These are phyloP conservation scores for Athalia cordata DNA, from an alignment of 2,888 invertebrate genomes.

Conservation along the genomic window DNA sequence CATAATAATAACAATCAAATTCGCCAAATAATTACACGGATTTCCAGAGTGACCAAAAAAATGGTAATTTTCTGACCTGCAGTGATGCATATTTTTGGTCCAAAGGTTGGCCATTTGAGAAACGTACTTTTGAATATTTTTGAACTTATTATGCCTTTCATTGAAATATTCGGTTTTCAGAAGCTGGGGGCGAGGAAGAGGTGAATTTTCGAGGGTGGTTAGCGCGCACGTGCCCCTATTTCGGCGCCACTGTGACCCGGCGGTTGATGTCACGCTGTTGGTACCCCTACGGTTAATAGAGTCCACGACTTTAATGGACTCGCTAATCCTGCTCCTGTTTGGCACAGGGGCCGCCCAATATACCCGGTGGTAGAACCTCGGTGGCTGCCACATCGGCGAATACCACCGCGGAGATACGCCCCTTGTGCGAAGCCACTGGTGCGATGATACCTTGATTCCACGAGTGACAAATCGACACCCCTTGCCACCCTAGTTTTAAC, in stretches of 20 bases:
- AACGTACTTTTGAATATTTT: neutral
- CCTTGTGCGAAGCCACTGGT: slow-evolving; percentile 70
- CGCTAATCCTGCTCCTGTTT: slow-evolving; percentile 73
- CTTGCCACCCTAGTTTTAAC: slow-evolving; percentile 49
- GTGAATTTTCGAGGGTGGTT: slow-evolving; percentile 1
- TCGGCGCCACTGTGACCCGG: slow-evolving; percentile 64
- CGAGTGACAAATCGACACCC: slow-evolving; percentile 69
- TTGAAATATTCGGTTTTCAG: neutral
- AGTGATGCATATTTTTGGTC: no score
- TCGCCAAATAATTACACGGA: neutral
- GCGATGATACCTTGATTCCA: slow-evolving; percentile 70
- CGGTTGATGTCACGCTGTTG: slow-evolving; percentile 72
- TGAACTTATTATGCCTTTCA: neutral
- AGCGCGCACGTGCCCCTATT: slow-evolving; percentile 22
- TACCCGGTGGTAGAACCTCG: slow-evolving; percentile 48
- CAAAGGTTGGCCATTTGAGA: neutral
- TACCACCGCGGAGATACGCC: slow-evolving; percentile 63
- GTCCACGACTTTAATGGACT: slow-evolving; percentile 74
- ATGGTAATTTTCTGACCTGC: no score
- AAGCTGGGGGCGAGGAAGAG: neutral
- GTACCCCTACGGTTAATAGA: slow-evolving; percentile 71
- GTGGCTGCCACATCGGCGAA: slow-evolving; percentile 50
- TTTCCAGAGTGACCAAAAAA: neutral
- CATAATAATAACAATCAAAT: neutral
- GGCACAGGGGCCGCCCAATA: slow-evolving; percentile 59